phyloP scores from a whole-genome alignment of 1,140 invertebrate species.

The Nylanderia fulva region DNA sequence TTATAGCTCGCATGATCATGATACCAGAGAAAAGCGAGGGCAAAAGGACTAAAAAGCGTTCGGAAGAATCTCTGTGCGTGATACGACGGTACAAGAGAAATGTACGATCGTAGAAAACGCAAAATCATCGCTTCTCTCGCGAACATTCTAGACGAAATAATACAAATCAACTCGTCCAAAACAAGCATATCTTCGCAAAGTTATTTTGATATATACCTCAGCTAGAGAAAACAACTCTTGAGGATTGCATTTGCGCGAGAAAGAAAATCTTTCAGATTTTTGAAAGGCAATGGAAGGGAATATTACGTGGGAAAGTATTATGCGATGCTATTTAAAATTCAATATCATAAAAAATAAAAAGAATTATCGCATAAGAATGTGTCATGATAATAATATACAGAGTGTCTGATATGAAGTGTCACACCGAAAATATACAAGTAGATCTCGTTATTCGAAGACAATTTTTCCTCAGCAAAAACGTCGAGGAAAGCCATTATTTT shows the following conservation, averaged over 20 bases:
- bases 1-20: slow-evolving; percentile 36
- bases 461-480: too few species aligned
- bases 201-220: not conserved
- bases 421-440: too few species aligned
- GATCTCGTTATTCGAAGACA: too few species aligned
- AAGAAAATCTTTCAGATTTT: slow-evolving; percentile 6
- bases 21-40: slow-evolving; percentile 31
- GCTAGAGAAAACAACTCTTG: not conserved
- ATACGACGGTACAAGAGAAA: slow-evolving; percentile 15
- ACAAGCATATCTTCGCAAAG: slow-evolving; percentile 24
- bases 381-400: too few species aligned
- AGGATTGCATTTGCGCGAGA: not conserved
- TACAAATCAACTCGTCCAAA: slow-evolving; percentile 47
- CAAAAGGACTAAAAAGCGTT: slow-evolving; percentile 29
- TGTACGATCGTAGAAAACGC: slow-evolving; percentile 51
- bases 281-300: not conserved
- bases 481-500: too few species aligned
- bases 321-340: not conserved
- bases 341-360: too few species aligned
- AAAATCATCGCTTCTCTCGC: slow-evolving; percentile 40
- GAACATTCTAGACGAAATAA: slow-evolving; percentile 13
- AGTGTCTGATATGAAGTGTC: too few species aligned
- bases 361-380: not conserved
- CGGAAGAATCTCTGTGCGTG: slow-evolving; percentile 27
- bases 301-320: not conserved